phyloP scores from a whole-genome alignment of 2,113 vertebrate species.

The Excalfactoria chinensis region DNA sequence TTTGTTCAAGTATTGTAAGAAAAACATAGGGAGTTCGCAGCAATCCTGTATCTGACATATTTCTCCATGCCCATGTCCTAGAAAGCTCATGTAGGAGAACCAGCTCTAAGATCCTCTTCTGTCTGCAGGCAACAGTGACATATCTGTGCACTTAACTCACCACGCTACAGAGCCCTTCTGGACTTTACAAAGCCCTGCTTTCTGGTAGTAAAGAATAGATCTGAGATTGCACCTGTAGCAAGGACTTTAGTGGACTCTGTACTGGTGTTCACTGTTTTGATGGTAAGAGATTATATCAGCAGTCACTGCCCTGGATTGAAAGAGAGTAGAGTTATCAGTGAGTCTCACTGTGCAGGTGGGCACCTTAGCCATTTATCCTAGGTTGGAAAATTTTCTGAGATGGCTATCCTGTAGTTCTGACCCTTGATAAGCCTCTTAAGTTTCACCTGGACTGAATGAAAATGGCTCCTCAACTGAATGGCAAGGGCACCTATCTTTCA shows the following conservation, averaged over 20 bases:
- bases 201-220: not conserved
- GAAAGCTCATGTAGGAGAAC: not conserved
- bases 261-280: not conserved
- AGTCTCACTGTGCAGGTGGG: accelerated
- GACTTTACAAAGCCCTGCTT: not conserved
- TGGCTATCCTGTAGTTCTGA: not conserved
- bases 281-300: not conserved
- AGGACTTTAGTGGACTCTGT: not conserved
- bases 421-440: not conserved
- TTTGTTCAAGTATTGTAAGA: not conserved
- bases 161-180: not conserved
- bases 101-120: not conserved
- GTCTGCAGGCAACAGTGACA: not conserved
- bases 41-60: not conserved
- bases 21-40: not conserved
- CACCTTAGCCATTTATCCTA: not conserved
- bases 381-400: not conserved
- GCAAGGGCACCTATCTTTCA: not conserved
- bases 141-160: not conserved
- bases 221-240: not conserved
- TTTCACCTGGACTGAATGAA: not conserved
- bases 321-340: not conserved
- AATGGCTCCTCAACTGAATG: not conserved
- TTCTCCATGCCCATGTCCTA: accelerated
- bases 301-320: not conserved